These are phyloP conservation scores for Glossophaga mutica DNA, from an alignment of 2,797 vertebrate genomes.

Conservation along the genomic window DNA sequence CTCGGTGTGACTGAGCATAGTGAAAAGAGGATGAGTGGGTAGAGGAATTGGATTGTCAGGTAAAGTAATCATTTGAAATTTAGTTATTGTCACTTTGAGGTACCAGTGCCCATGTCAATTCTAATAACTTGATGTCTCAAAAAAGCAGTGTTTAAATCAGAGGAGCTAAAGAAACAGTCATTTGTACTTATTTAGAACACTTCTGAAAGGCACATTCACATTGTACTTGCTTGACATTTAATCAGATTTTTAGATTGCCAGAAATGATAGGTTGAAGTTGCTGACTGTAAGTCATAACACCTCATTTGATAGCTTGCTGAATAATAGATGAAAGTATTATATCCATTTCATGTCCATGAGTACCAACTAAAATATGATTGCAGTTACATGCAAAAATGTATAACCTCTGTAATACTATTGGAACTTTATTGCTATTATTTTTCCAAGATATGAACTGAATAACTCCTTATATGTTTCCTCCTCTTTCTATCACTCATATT, in stretches of 20 bases:
- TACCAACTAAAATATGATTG: conserved; percentile 61
- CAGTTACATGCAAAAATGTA: conserved; percentile 43
- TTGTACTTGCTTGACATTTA: conserved; percentile 65
- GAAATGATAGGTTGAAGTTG: conserved; percentile 69
- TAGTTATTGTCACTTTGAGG: conserved; percentile 36
- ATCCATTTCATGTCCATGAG: conserved; percentile 57
- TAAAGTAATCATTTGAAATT: neutral
- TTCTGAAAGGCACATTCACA: conserved; percentile 61
- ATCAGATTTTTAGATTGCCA: conserved; percentile 63
- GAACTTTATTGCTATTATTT: conserved; percentile 55
- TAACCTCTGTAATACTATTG: conserved; percentile 42
- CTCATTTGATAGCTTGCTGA: conserved; percentile 64
- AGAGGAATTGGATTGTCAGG: neutral
- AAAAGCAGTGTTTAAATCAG: conserved; percentile 41
- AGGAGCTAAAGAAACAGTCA: conserved; percentile 49
- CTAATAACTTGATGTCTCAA: conserved; percentile 7
- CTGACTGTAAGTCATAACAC: conserved; percentile 62
- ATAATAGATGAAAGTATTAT: conserved; percentile 67
- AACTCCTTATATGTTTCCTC: conserved; percentile 9
- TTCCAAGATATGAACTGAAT: conserved; percentile 33
- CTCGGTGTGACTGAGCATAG: neutral
- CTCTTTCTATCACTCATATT: conserved; percentile 22
- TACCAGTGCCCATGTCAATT: neutral
- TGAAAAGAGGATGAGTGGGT: neutral
- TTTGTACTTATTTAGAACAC: conserved; percentile 60